Conservation (phyloP, 1,140 invertebrate species). For the Oedothorax gibbosus region DNA sequence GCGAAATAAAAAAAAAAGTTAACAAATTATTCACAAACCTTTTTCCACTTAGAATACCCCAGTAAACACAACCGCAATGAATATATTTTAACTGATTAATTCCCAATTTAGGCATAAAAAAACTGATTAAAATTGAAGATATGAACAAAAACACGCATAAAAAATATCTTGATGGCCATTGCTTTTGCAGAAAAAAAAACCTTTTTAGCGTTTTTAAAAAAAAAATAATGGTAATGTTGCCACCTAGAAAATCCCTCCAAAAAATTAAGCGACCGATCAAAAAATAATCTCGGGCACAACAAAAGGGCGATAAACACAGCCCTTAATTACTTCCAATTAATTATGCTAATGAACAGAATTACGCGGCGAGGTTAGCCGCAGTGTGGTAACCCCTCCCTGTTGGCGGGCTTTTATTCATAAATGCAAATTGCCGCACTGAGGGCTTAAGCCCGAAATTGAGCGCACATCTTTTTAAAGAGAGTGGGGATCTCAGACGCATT, state of each 20-base stretch:
- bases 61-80: conserved; percentile 24
- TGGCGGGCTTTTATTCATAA: conserved; percentile 55
- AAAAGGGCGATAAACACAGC: conserved; percentile 40
- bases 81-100: conserved; percentile 54
- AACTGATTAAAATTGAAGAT: conserved; percentile 44
- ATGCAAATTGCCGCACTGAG: conserved; percentile 40
- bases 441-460: conserved; percentile 44
- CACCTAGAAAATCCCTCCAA: conserved; percentile 2
- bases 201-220: neutral
- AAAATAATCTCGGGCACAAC: conserved; percentile 51
- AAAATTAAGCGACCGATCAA: conserved; percentile 31
- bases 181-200: conserved; percentile 16
- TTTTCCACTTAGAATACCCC: conserved; percentile 12
- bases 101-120: conserved; percentile 24
- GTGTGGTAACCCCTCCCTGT: conserved; percentile 34
- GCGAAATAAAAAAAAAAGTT: conserved; percentile 5
- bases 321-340: conserved; percentile 55
- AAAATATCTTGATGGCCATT: conserved; percentile 41
- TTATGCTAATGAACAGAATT: conserved; percentile 59
- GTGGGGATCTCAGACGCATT: no score
- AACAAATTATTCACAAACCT: neutral
- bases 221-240: neutral
- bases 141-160: neutral
- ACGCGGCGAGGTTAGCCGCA: conserved; percentile 51
- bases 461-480: conserved; percentile 36